Base-by-base conservation (phyloP, 2,113 vertebrate species). In the Halichoerus grypus region DNA sequence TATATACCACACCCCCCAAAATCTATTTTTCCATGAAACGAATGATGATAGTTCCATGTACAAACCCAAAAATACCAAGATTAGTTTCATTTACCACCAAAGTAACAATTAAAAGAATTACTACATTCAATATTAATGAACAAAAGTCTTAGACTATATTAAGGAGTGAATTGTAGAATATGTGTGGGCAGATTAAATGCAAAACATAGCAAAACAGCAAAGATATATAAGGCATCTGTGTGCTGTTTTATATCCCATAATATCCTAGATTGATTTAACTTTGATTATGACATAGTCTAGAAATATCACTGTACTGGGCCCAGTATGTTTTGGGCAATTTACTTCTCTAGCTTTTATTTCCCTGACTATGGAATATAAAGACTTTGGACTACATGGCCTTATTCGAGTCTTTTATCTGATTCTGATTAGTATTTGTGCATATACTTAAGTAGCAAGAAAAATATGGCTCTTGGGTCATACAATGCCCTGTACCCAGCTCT, bases 81-180 rank as follows among this genome's bases (percentile, higher is more conserved):
- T 79, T 87, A 51, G 59, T 82, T 86, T 36, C 33, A 67, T 51
- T 93, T 61, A 71, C 46, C 49, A 59, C 51, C 80, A 55, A 77
- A 95, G 33, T 96, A 71, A 72, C 76, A 83, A 61, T 83, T 49
- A 61, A 22, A 77, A 84, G 31, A 84, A 91, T 49, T 59, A 53
- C 12, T 91, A 49, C 4, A 31, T 84, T 94, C 22, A 67, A 39
- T 59, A 76, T 61, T 57, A 80, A 71, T 61, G 79, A 95, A 22
- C 22, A 89, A n/a, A 80, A 61, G 12, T 71, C 63, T 31, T 88
- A 92, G 51, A 65, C 49, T n/a, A 61, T 53, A 46, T 69, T 88
- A 92, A 95, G 59, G 77, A 46, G 84, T 67, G 51, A 51, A 85
- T 19, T 82, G 15, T 76, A 61, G 57, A 46, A 53, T 74, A 39